Evolutionary conservation across 1,140 invertebrate species (phyloP), one percentile per base, ranked within the genome.

Genomic region (Sesamia nonagrioides): DNA sequence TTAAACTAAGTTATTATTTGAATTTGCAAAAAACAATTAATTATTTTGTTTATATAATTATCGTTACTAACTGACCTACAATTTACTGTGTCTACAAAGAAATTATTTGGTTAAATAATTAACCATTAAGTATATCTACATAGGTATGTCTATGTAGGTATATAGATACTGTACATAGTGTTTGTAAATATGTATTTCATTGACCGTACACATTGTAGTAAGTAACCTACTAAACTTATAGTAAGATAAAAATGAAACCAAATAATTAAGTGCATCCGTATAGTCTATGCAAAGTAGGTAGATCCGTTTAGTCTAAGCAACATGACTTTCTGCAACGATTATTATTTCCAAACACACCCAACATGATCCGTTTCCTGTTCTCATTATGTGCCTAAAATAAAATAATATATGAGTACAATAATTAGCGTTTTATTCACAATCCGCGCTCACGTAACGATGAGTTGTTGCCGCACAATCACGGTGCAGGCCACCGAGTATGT

Each of bases 391-490:
- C 33, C 74, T 18, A 58, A 50, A 79, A 80, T 76, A 71, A 80
- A 71, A 76, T 77, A 77, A 80, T 74, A 68, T 69, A 76, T 58
- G 56, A 76, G 60, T 69, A 37, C 72, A 58, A 69, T 75, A 75
- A 74, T 69, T 73, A 73, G 61, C 54, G 74, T 82, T 82, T 82
- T 78, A 80, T 80, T 80, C 68, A 40, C 35, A 78, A 21, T 61
- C 50, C 61, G 56, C 50, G 78, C 52, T 81, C 83, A 87, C 84
- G 86, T 89, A 89, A 90, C 84, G 45, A 3, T 6, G 45, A n/a
- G 15, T 50, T 2, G 69, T 58, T 58, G 50, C 61, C 73, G 77
- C 73, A 77, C 77, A 82, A 82, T 79, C 52, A 17, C 66, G 18
- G 42, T 63, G 76, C 77, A 72, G 45, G 27, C 17, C 48, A 54